These are phyloP conservation scores for Melanocharis versteri DNA, from an alignment of 2,113 vertebrate species.

Conservation along the genomic window DNA sequence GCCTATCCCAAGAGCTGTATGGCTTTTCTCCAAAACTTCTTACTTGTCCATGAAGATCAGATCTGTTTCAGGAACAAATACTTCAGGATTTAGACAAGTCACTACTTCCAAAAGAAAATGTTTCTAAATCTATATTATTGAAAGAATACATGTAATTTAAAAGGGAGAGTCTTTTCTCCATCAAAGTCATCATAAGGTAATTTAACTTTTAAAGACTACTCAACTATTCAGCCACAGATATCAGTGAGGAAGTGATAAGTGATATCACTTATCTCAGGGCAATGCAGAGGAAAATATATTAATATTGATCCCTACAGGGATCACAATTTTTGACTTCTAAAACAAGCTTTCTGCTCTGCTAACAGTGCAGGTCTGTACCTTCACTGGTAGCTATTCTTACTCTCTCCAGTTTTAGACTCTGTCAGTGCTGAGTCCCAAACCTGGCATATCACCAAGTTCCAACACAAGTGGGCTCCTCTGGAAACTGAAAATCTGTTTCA, in stretches of 20 bases:
- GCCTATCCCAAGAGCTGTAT: constrained; percentile 74
- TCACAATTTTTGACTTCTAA: constrained; percentile 79
- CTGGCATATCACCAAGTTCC: constrained; percentile 74
- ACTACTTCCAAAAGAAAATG: constrained; percentile 73
- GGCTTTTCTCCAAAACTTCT: constrained; percentile 70
- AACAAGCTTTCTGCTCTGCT: constrained; percentile 81
- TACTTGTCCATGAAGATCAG: constrained; percentile 62
- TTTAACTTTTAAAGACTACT: background rate
- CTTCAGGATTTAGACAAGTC: constrained; percentile 63
- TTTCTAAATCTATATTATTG: constrained; percentile 69
- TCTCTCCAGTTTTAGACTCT: constrained; percentile 80
- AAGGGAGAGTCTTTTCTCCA: constrained; percentile 75
- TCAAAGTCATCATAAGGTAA: background rate
- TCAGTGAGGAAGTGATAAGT: constrained; percentile 64
- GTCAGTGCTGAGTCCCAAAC: constrained; percentile 81
- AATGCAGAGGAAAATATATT: background rate
- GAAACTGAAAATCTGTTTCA: constrained; percentile 81
- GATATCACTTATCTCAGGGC: background rate
- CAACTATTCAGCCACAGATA: background rate
- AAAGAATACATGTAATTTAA: constrained; percentile 72
- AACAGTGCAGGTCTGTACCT: constrained; percentile 35
- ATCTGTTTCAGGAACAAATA: constrained; percentile 44
- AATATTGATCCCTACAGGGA: background rate
- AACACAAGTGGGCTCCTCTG: constrained; percentile 79
- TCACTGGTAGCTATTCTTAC: background rate